Base-by-base conservation (phyloP, 2,888 invertebrate species). In the Meiosimyza decipiens region DNA sequence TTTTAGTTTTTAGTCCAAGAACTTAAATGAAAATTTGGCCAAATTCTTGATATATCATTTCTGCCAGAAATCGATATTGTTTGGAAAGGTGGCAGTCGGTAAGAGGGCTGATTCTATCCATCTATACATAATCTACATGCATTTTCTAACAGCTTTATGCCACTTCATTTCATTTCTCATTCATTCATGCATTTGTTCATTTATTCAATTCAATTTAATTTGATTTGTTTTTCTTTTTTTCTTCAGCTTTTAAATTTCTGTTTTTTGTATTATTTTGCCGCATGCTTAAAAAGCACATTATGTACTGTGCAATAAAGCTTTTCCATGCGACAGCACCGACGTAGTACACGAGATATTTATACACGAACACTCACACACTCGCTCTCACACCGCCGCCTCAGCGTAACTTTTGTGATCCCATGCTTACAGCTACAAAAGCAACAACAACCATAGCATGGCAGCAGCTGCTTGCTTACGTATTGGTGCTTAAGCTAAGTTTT, bases 121-220 rank as follows among this genome's bases (percentile, higher is more conserved):
- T 15, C 47, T 18, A 18, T 63, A 63, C 49, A 63, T 49, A 49
- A 22, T 22, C 22, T 59, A 69, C 69, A 51, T 69, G 69, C 51
- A 60, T 69, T 69, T n/a, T 54, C 60, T 51, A 51, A 28, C 59
- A 59, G 33, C 28, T 67, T 67, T 51, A 62, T 54, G 28, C 18
- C 60, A 60, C 60, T 69, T 49, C 52, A 51, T 11, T 15, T 50
- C 40, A 40, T 40, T 40, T 40, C 40, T 40, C 40, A 40, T 40
- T 57, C 69, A 66, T 54, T 63, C 47, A 57, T 71, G 47, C 71
- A 60, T 62, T 62, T 59, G 55, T 71, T 70, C 74, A 71, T 74
- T 74, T 74, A 76, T 74, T 76, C 75, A 74, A 71, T 71, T 71
- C 70, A 72, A 76, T 76, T 76, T 74, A 73, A 74, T 76, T 74